Evolutionary conservation across 2,888 invertebrate genomes (phyloP).

Genomic region (Agonum fuliginosum): DNA sequence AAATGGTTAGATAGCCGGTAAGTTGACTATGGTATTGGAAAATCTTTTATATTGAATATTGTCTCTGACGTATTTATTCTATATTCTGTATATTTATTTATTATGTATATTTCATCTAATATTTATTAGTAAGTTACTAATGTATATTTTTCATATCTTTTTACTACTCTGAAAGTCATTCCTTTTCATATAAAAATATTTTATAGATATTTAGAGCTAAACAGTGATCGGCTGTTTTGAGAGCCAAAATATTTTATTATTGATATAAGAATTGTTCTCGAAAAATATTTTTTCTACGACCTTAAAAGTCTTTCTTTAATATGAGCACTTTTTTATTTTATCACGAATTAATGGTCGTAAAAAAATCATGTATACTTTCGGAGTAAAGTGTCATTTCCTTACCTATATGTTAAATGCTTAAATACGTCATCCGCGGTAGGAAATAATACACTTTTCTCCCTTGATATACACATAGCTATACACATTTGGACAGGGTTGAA

Average conservation of each 20-base stretch:
- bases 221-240: neutral
- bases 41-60: neutral
- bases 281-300: neutral
- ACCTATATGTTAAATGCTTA: too few species aligned
- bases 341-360: too few species aligned
- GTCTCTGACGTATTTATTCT: neutral
- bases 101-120: constrained; percentile 1
- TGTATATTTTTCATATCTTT: neutral
- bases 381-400: too few species aligned
- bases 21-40: neutral
- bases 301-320: too few species aligned
- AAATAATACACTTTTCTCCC: too few species aligned
- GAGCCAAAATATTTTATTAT: neutral
- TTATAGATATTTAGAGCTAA: neutral
- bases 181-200: neutral
- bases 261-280: neutral
- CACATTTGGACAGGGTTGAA: too few species aligned
- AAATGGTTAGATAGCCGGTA: neutral
- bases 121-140: neutral
- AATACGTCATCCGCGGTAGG: too few species aligned
- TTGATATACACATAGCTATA: too few species aligned
- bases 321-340: too few species aligned
- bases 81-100: constrained; percentile 18
- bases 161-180: neutral
- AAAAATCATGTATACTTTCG: too few species aligned